Evolutionary conservation across 2,888 invertebrate genomes (phyloP).

Genomic region (Hypena proboscidalis): DNA sequence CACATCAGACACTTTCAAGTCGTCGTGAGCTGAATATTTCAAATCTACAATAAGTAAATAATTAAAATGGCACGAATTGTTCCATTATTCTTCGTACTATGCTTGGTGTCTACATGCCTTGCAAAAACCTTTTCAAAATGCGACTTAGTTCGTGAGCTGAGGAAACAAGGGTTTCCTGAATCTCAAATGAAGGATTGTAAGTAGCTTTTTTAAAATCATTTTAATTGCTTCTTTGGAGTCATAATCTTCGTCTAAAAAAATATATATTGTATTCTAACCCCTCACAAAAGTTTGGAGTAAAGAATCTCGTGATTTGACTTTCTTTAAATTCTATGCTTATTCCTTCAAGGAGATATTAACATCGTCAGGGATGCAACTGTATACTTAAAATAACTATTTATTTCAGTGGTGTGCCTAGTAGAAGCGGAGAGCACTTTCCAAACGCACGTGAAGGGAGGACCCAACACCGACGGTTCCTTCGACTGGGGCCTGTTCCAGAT

Average conservation of each 20-base stretch:
- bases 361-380: no score
- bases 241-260: no score
- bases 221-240: no score
- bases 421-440: conserved; percentile 79
- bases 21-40: no score
- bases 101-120: conserved; percentile 24
- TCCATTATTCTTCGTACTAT: conserved; percentile 28
- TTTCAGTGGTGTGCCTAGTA: conserved; percentile 79
- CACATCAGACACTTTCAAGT: no score
- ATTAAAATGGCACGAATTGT: conserved; percentile 47
- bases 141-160: conserved; percentile 53
- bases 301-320: no score
- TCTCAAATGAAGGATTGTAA: conserved; percentile 59
- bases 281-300: no score
- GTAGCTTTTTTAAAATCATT: conserved; percentile 23
- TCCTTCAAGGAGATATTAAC: no score
- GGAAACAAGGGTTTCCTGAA: conserved; percentile 55
- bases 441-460: conserved; percentile 70
- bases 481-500: conserved; percentile 78
- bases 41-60: no score
- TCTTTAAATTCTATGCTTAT: no score
- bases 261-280: no score
- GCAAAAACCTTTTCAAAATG: conserved; percentile 51
- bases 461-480: conserved; percentile 75
- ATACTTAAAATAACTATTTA: not conserved